Base-by-base conservation (phyloP, 2,113 vertebrate species). In the Chitala chitala region DNA sequence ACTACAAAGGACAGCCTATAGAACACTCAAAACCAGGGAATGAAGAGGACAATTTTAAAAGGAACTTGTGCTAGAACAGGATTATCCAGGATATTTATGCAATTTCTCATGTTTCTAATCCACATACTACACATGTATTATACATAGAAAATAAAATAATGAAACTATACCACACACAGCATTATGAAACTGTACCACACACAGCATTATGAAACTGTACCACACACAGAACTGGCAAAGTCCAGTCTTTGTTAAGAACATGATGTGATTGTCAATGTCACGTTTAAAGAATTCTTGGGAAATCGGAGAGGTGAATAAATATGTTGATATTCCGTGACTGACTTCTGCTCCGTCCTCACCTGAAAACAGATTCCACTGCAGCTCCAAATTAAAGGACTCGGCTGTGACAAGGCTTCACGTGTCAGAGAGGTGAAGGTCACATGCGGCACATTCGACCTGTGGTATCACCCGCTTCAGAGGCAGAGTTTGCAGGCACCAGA, bases 191-290 rank as follows among this genome's bases (percentile, higher is more conserved):
- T n/a, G n/a, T n/a, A 36, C 33, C 17, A n/a, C 33, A 33, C 31
- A 38, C 29, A 59, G 33, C 56, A 59, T n/a, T n/a, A n/a, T n/a
- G n/a, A n/a, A n/a, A n/a, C n/a, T n/a, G n/a, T n/a, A 31, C 55
- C 26, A 4, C 31, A 20, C 58, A 63, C n/a, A n/a, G n/a, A n/a
- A n/a, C n/a, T n/a, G n/a, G n/a, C n/a, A n/a, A n/a, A n/a, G n/a
- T n/a, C n/a, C n/a, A n/a, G n/a, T n/a, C n/a, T n/a, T n/a, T n/a
- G 59, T 63, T 20, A 63, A 7, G 33, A 38, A 38, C 33, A 38
- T 36, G 58, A 38, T 63, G 33, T 63, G 17, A 63, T 63, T 63
- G 59, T n/a, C n/a, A n/a, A n/a, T n/a, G n/a, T n/a, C n/a, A n/a
- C n/a, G n/a, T n/a, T n/a, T n/a, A n/a, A n/a, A 12, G 40, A 10